A percentile compares a stretch with the other conserved stretches of the same genome.
phyloP scores from a whole-genome alignment of 2,797 vertebrate species.

The Acrocephalus scirpaceus region DNA sequence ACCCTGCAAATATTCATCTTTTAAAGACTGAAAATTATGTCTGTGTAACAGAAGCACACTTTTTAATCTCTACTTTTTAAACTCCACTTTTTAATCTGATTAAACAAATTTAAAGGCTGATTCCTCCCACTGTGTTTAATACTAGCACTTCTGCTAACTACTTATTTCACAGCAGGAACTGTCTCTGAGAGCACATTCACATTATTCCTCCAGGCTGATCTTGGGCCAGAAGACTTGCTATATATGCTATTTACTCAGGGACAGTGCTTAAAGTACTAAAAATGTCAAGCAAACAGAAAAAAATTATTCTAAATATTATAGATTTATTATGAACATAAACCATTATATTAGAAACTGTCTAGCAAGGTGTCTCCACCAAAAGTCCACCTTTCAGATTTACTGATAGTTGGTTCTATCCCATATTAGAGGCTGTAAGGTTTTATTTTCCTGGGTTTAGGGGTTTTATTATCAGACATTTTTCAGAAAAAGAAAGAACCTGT shows the following conservation, averaged over 20 bases:
- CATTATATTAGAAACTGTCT: not conserved
- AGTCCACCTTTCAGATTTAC: slow-evolving; percentile 15
- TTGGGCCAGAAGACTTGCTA: slow-evolving; percentile 45
- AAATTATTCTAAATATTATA: not conserved
- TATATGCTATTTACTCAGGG: slow-evolving; percentile 22
- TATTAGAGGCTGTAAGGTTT: not conserved
- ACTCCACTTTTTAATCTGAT: slow-evolving; percentile 78
- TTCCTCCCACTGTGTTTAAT: slow-evolving; percentile 71
- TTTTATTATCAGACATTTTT: not conserved
- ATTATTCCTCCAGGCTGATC: slow-evolving; percentile 71
- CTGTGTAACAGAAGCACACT: slow-evolving; percentile 17
- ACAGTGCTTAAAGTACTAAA: not conserved
- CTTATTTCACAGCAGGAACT: slow-evolving; percentile 73
- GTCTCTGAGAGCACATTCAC: slow-evolving; percentile 69
- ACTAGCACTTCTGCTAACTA: slow-evolving; percentile 67
- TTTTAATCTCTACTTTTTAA: slow-evolving; percentile 65
- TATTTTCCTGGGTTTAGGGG: not conserved
- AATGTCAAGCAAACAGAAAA: not conserved
- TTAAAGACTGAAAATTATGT: slow-evolving; percentile 54
- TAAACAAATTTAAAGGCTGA: slow-evolving; percentile 73
- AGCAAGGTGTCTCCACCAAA: not conserved
- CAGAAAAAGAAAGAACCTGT: not conserved
- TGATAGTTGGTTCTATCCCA: not conserved
- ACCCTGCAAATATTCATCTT: slow-evolving; percentile 45
- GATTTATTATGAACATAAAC: slow-evolving; percentile 20